Conservation (phyloP, 2,888 invertebrate genomes). For the Caenorhabditis sinica region DNA sequence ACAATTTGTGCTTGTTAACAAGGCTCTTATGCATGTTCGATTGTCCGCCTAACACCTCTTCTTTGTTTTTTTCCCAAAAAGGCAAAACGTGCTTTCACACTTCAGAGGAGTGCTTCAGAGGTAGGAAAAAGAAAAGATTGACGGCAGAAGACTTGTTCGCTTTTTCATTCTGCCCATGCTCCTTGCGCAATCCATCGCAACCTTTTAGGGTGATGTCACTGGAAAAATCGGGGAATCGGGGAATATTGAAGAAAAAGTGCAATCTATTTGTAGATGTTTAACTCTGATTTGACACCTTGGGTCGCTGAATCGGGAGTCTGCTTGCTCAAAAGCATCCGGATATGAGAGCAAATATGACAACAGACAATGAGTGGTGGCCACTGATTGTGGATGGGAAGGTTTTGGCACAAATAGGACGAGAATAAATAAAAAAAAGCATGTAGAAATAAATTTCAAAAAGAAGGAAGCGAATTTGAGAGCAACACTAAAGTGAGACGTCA, state of each 20-base stretch:
- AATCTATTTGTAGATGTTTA: slow-evolving; percentile 29
- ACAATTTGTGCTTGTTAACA: slow-evolving; percentile 24
- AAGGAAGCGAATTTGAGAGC: too few species aligned
- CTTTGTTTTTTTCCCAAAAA: background rate
- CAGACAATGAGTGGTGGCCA: slow-evolving; percentile 43
- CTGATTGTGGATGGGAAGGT: slow-evolving; percentile 15
- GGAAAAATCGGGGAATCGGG: background rate
- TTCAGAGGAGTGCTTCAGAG: background rate
- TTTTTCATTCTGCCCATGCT: slow-evolving; percentile 3
- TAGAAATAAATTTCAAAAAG: too few species aligned
- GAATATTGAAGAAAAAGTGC: slow-evolving; percentile 4
- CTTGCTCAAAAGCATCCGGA: slow-evolving; percentile 55
- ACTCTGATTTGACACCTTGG: slow-evolving; percentile 12
- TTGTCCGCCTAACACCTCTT: background rate
- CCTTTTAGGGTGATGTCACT: slow-evolving; percentile 52
- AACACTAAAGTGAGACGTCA: too few species aligned
- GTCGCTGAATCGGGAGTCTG: background rate
- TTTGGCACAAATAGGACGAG: slow-evolving; percentile 17
- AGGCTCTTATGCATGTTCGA: slow-evolving; percentile 25
- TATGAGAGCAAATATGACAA: slow-evolving; percentile 50
- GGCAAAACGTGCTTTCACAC: slow-evolving; percentile 6
- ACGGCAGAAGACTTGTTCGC: slow-evolving; percentile 23
- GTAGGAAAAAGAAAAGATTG: background rate
- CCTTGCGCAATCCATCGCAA: slow-evolving; percentile 36
- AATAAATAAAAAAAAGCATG: slow-evolving; percentile 4